Percentiles rank a stretch among this genome's conserved stretches.
These are phyloP conservation scores for Anableps anableps DNA, from an alignment of 2,797 vertebrate species.

Conservation along the genomic window DNA sequence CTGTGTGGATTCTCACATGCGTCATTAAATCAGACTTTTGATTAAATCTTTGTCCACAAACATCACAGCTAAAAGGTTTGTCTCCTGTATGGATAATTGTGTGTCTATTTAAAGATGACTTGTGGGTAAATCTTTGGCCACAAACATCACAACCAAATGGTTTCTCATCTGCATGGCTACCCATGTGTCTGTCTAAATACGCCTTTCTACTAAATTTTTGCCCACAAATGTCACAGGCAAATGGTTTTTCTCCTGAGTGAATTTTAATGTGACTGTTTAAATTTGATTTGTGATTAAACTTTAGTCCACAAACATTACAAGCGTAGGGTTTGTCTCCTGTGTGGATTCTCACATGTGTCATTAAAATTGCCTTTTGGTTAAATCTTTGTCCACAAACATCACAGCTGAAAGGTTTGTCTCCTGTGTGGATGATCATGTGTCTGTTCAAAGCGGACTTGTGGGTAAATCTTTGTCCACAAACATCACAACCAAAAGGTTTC, in stretches of 20 bases:
- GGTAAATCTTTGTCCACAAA: background rate
- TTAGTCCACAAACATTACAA: background rate
- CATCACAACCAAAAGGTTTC: background rate
- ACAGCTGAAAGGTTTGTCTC: background rate
- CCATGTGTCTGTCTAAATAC: background rate
- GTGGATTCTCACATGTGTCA: background rate
- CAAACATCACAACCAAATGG: too few species aligned
- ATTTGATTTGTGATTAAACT: background rate
- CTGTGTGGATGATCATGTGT: slow-evolving; percentile 1
- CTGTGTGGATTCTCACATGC: too few species aligned
- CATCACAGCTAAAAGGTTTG: too few species aligned
- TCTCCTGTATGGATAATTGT: too few species aligned
- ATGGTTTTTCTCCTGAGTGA: background rate
- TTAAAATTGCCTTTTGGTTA: background rate
- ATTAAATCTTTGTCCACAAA: too few species aligned
- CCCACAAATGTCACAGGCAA: background rate
- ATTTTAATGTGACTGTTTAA: slow-evolving; percentile 1
- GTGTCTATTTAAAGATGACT: too few species aligned
- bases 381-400: background rate
- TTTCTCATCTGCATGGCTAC: too few species aligned
- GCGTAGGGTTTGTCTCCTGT: background rate
- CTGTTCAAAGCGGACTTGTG: slow-evolving; percentile 1
- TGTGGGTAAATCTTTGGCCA: too few species aligned
- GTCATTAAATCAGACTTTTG: too few species aligned
- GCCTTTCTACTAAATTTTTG: background rate